phyloP scores from a whole-genome alignment of 92 coral and sea anemone species.

The Epizoanthus stellaris region DNA sequence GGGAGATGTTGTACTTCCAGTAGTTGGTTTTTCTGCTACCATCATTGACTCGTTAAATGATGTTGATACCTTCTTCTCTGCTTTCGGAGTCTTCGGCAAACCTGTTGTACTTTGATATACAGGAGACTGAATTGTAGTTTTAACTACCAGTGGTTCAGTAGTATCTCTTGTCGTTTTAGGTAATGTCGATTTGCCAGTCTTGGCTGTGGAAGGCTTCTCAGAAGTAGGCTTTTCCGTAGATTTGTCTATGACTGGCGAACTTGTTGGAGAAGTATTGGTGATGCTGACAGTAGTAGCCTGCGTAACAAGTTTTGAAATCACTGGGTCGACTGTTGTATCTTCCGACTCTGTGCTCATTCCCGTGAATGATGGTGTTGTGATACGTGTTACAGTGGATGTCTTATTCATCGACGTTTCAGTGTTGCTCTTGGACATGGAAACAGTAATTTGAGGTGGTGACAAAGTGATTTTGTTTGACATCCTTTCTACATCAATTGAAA shows the following conservation, averaged over 20 bases:
- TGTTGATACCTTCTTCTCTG: not conserved
- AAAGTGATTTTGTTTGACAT: not conserved
- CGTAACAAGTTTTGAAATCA: no score
- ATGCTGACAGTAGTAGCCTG: not conserved
- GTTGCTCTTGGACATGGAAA: not conserved
- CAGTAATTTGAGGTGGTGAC: not conserved
- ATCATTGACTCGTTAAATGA: not conserved
- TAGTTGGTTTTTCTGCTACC: not conserved
- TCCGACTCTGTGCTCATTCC: not conserved
- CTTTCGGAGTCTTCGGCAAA: not conserved
- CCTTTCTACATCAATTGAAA: not conserved
- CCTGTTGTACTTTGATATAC: no score
- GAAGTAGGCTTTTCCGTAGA: not conserved
- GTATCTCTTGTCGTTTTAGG: not conserved
- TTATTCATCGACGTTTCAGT: no score
- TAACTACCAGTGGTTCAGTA: not conserved
- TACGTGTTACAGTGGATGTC: no score
- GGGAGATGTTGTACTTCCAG: not conserved
- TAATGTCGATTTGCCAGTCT: not conserved
- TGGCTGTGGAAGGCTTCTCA: not conserved
- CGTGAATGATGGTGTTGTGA: not conserved
- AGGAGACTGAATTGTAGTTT: not conserved
- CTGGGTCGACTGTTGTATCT: not conserved
- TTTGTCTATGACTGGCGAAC: not conserved
- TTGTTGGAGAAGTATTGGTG: not conserved